Conservation (phyloP, 1,140 invertebrate species). For the Leguminivora glycinivorella region DNA sequence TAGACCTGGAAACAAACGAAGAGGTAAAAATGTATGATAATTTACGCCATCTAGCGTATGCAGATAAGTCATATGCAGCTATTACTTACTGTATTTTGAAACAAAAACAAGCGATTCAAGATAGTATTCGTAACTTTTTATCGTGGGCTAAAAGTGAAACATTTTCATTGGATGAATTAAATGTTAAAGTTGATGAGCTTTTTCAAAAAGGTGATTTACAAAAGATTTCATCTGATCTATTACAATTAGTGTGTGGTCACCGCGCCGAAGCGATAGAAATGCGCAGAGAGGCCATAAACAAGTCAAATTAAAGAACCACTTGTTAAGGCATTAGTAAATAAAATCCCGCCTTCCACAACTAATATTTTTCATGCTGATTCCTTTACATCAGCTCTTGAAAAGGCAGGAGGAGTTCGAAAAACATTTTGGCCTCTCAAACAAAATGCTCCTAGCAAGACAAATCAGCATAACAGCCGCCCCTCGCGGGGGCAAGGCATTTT, state of each 20-base stretch:
- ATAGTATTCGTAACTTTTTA: slow-evolving; percentile 28
- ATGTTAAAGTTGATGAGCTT: slow-evolving; percentile 25
- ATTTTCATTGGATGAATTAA: slow-evolving; percentile 14
- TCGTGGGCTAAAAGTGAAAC: slow-evolving; percentile 12
- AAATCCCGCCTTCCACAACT: slow-evolving; percentile 28
- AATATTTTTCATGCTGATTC: slow-evolving; percentile 26
- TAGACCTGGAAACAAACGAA: slow-evolving; percentile 24
- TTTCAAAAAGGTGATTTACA: slow-evolving; percentile 31
- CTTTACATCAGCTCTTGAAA: slow-evolving; percentile 28
- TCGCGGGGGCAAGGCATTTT: slow-evolving; percentile 30
- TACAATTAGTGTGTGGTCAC: slow-evolving; percentile 33
- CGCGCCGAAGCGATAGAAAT: slow-evolving; percentile 32
- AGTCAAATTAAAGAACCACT: slow-evolving; percentile 28
- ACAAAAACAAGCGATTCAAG: slow-evolving; percentile 23
- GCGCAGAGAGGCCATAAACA: slow-evolving; percentile 30
- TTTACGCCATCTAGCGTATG: background rate
- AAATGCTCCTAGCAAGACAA: background rate
- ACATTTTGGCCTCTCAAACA: slow-evolving; percentile 32
- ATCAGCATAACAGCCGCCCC: slow-evolving; percentile 13
- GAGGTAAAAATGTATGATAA: slow-evolving; percentile 25
- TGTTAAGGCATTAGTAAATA: slow-evolving; percentile 30
- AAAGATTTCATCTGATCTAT: slow-evolving; percentile 28
- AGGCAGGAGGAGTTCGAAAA: slow-evolving; percentile 32
- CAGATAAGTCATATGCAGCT: slow-evolving; percentile 27
- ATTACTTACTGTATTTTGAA: slow-evolving; percentile 14